A percentile compares a stretch with the other conserved stretches of the same genome.
Evolutionary conservation across 2,888 invertebrate species (phyloP).

Genomic region (Idaea aversata): DNA sequence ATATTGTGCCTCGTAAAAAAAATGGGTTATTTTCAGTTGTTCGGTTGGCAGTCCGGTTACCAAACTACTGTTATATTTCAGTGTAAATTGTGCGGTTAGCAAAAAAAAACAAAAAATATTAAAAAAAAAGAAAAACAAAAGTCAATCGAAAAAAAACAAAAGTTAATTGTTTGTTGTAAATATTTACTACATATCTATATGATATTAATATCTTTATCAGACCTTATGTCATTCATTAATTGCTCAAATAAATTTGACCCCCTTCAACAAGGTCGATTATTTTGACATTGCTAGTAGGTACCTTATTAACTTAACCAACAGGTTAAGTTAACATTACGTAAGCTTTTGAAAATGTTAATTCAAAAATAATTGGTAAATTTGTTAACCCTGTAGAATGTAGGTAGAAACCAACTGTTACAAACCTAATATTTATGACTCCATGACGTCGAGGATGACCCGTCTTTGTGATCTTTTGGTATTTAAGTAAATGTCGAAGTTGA

Average conservation of each 20-base stretch:
- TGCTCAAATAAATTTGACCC: neutral
- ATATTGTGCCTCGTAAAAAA: too few relatives aligned
- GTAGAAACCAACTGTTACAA: slow-evolving; percentile 21
- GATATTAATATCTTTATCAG: neutral
- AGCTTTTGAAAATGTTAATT: slow-evolving; percentile 12
- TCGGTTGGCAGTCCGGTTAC: too few relatives aligned
- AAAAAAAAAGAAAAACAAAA: too few relatives aligned
- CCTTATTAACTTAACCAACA: neutral
- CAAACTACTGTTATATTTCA: too few relatives aligned
- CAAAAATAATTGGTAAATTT: slow-evolving; percentile 4
- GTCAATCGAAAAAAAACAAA: too few relatives aligned
- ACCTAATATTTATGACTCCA: neutral
- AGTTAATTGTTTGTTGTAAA: too few relatives aligned
- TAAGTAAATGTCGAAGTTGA: neutral
- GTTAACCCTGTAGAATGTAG: slow-evolving; percentile 14
- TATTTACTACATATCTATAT: too few relatives aligned
- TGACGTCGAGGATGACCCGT: neutral
- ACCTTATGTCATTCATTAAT: neutral
- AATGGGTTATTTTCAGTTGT: too few relatives aligned
- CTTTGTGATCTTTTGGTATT: neutral
- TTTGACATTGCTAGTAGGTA: neutral
- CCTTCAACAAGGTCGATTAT: neutral
- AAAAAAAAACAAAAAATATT: too few relatives aligned
- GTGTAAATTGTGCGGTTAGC: too few relatives aligned
- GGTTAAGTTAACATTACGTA: neutral